Evolutionary conservation across 1,140 invertebrate genomes (phyloP).

Genomic region (Pseudomyrmex cubaensis): DNA sequence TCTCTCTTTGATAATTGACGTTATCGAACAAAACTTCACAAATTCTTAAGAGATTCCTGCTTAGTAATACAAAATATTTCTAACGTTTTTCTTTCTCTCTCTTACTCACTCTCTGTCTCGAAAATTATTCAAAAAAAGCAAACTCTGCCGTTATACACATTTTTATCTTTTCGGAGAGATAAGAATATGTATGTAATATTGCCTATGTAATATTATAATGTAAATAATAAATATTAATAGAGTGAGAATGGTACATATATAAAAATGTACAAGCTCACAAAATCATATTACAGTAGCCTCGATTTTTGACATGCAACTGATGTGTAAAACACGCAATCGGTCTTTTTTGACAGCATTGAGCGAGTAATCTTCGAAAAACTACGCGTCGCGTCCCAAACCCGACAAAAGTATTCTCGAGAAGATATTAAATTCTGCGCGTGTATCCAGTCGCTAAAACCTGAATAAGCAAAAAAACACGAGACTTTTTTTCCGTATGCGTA

Average conservation of each 20-base stretch:
- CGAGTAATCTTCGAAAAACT: conserved; percentile 31
- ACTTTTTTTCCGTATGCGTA: conserved; percentile 15
- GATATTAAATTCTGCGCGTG: conserved; percentile 45
- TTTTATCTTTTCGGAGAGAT: too few species aligned
- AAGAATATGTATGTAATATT: too few species aligned
- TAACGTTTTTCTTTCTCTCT: neutral
- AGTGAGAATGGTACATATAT: neutral
- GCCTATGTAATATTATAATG: too few species aligned
- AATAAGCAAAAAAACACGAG: conserved; percentile 20
- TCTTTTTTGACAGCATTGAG: neutral
- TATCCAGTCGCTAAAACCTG: neutral
- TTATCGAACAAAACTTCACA: conserved; percentile 24
- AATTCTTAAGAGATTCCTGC: neutral
- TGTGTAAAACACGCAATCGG: neutral
- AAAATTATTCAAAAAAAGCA: neutral
- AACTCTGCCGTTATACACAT: neutral
- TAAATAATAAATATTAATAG: neutral
- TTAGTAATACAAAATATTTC: neutral
- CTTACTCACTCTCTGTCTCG: too few species aligned
- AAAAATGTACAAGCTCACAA: neutral
- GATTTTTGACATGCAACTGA: neutral
- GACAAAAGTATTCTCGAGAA: conserved; percentile 27
- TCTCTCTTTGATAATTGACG: neutral
- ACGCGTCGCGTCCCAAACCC: neutral
- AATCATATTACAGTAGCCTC: neutral